phyloP scores from a whole-genome alignment of 2,113 vertebrate species.

The Ptilorrhoa leucosticta region DNA sequence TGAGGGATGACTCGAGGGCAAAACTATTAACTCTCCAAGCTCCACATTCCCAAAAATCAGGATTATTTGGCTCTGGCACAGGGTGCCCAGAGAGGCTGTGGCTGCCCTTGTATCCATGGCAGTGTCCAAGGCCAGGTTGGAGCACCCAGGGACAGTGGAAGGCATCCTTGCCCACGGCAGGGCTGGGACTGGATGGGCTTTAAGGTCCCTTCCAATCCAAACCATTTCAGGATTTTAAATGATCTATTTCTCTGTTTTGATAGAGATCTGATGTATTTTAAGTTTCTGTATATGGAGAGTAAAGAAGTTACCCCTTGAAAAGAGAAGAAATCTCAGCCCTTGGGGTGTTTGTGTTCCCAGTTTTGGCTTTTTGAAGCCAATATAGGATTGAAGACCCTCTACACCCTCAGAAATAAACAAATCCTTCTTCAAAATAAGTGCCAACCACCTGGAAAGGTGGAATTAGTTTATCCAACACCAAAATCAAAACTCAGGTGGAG shows the following conservation, averaged over 20 bases:
- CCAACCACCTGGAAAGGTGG: background rate
- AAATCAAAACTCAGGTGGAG: background rate
- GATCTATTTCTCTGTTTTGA: background rate
- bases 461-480: background rate
- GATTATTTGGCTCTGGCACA: background rate
- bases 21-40: background rate
- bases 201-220: background rate
- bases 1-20: background rate
- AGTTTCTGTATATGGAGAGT: background rate
- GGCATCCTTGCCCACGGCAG: background rate
- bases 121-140: background rate
- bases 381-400: background rate
- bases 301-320: background rate
- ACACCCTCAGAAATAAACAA: background rate
- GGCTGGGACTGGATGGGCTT: fast-evolving
- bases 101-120: background rate
- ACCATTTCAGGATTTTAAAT: background rate
- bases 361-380: background rate
- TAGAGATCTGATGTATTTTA: background rate
- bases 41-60: background rate
- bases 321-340: background rate
- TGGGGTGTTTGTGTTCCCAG: background rate
- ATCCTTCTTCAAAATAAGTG: background rate
- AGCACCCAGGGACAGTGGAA: fast-evolving
- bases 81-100: background rate